Percentiles rank a stretch among this genome's conserved stretches.
These are phyloP conservation scores for Griposia aprilina DNA, from an alignment of 2,888 invertebrate genomes.

Conservation along the genomic window DNA sequence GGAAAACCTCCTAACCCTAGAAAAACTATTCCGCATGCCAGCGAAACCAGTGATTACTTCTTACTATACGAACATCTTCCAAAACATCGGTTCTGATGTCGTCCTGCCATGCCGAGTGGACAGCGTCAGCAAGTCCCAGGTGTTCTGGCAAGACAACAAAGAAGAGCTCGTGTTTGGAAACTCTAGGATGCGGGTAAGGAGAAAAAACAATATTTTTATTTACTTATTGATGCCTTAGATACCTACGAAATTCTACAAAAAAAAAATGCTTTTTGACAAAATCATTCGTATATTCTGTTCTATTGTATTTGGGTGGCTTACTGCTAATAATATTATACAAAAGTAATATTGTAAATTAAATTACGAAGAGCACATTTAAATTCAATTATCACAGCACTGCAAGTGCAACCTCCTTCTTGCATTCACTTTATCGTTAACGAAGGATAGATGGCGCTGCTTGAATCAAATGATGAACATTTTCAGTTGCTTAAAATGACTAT, in stretches of 20 bases:
- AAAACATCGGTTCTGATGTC: conserved; percentile 91
- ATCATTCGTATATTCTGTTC: background rate
- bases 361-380: too few species aligned
- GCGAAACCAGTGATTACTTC: conserved; percentile 88
- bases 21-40: conserved; percentile 83
- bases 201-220: background rate
- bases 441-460: conserved; percentile 39
- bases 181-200: conserved; percentile 85
- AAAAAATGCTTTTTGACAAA: background rate
- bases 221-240: background rate
- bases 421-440: background rate
- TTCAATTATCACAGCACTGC: background rate
- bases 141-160: conserved; percentile 92
- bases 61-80: conserved; percentile 89
- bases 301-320: background rate
- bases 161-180: conserved; percentile 89
- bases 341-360: background rate
- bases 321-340: background rate
- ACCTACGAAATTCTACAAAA: background rate
- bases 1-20: conserved; percentile 78
- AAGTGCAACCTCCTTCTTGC: background rate
- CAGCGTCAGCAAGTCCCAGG: conserved; percentile 91
- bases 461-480: background rate
- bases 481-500: too few species aligned
- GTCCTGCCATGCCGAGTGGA: conserved; percentile 93